Conservation (phyloP, 2,113 vertebrate species). For the Entelurus aequoreus region DNA sequence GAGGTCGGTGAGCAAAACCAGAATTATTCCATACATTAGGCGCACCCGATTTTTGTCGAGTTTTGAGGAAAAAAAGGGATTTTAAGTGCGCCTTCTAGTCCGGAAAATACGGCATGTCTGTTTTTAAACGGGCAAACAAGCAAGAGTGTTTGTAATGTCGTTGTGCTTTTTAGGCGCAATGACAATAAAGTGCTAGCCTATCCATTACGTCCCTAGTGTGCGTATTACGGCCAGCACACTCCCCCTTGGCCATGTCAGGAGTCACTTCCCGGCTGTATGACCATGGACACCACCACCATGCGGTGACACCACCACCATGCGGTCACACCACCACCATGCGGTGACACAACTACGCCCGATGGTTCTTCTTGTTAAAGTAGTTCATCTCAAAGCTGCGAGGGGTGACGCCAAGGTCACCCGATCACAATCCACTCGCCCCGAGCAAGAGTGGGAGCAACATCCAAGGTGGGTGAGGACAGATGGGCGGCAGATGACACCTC, state of each 20-base stretch:
- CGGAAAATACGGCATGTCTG: no score
- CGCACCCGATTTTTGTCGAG: no score
- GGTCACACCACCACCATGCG: conserved; percentile 22
- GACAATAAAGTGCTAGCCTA: no score
- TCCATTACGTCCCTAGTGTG: neutral
- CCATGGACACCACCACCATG: conserved; percentile 42
- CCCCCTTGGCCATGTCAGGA: neutral
- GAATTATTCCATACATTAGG: no score
- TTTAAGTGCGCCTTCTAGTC: no score
- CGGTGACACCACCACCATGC: conserved; percentile 6
- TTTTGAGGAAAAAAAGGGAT: no score
- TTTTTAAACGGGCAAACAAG: no score
- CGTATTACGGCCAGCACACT: conserved; percentile 38
- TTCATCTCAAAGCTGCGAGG: conserved; percentile 48
- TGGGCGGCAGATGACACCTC: conserved; percentile 52
- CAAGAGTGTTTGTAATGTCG: no score
- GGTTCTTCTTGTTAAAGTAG: conserved; percentile 54
- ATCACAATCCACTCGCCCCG: conserved; percentile 62
- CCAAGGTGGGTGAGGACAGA: conserved; percentile 53
- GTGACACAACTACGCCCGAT: conserved; percentile 44
- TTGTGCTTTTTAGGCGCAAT: no score
- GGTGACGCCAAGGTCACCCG: conserved; percentile 61
- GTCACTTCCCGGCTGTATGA: conserved; percentile 38
- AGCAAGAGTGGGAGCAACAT: conserved; percentile 48
- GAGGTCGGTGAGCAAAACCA: no score